phyloP scores from a whole-genome alignment of 1,140 invertebrate genomes.

The Asobara japonica region DNA sequence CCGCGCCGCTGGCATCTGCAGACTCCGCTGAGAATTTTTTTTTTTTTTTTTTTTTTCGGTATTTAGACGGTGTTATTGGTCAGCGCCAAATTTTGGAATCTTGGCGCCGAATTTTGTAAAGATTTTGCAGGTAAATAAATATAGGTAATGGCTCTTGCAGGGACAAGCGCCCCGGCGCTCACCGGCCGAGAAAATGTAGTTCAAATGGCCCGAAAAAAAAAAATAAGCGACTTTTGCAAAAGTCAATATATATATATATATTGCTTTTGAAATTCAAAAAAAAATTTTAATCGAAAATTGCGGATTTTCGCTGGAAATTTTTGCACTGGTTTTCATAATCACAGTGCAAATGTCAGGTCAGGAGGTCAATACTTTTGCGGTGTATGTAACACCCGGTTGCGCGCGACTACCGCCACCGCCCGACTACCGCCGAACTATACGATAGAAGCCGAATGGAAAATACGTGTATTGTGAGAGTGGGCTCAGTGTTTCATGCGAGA shows the following conservation, averaged over 20 bases:
- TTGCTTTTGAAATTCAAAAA: no score
- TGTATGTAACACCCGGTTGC: constrained; percentile 36
- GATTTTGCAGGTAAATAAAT: no score
- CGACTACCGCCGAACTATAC: constrained; percentile 37
- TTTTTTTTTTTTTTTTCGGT: neutral
- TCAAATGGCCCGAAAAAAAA: no score
- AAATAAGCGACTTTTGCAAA: no score
- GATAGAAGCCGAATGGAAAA: neutral
- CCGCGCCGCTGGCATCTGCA: constrained; percentile 24
- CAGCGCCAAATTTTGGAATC: no score
- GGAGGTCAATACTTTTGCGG: neutral
- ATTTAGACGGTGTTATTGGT: neutral
- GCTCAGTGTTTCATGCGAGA: neutral
- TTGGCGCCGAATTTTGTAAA: neutral
- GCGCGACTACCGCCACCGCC: constrained; percentile 50
- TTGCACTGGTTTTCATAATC: no score
- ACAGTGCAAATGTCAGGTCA: neutral
- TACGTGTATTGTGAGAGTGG: neutral
- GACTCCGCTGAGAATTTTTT: neutral
- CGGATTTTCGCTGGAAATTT: no score
- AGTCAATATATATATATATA: no score
- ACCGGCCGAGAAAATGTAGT: no score
- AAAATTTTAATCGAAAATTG: no score
- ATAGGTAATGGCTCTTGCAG: no score
- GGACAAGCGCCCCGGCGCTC: no score